Base-by-base conservation (phyloP, 2,797 vertebrate genomes). In the Mus spretus region DNA sequence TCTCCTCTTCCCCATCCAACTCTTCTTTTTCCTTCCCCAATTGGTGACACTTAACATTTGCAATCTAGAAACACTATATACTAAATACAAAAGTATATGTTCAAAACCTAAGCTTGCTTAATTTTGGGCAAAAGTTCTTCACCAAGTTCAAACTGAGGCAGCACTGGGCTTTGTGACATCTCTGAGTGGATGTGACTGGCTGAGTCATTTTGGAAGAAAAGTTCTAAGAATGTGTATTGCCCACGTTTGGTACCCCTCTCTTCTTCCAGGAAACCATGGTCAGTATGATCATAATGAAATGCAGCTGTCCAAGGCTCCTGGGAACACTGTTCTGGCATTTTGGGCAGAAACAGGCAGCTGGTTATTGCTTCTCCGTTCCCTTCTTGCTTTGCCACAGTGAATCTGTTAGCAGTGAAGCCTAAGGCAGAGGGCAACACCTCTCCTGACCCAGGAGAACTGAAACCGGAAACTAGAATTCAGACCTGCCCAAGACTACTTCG, bases 211-310 rank as follows among this genome's bases (percentile, higher is more conserved):
- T 31, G 78, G 65, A 96, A 91, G 70, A 94, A 34, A 89, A 47
- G 72, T 93, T 95, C 83, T 89, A 95, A 47, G 91, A 91, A 92
- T 86, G 88, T 88, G 26, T 91, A 44, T 83, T 89, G 53, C 59
- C 88, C 37, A 40, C 61, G 55, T 96, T 61, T 37, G 89, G 20
- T 6, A 22, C 50, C 70, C 67, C 82, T 44, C 50, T 77, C 89
- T 37, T 95, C 3, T 96, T 94, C 86, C 70, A 95, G 89, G 91
- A 89, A 82, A 50, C 78, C 78, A 47, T 47, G 72, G 72, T 88
- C 93, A 67, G 50, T 61, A 26, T 1, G 72, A 40, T 82, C 24
- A 85, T 11, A 65, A 8, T 53, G 77, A 93, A 75, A 89, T 88
- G 44, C 57, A 92, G 37, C 88, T 89, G 89, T 28, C 13, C 17